Percentiles rank a stretch among this genome's conserved stretches.
Conservation (phyloP, 2,113 vertebrate species). For the Nothobranchius kuhntae region DNA sequence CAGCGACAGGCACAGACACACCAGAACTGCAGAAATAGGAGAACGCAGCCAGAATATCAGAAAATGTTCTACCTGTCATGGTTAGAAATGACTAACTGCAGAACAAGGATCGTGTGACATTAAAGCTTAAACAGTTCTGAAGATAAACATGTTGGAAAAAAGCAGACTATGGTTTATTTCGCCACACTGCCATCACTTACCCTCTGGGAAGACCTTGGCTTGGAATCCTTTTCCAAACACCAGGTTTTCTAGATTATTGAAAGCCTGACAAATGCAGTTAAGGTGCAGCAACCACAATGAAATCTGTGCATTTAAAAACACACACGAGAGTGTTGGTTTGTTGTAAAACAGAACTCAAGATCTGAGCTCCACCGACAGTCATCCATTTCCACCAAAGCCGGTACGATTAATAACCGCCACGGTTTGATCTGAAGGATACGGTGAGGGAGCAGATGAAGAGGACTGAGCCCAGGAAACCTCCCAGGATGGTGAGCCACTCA, state of each 20-base stretch:
- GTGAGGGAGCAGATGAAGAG: slow-evolving; percentile 96
- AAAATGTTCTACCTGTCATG: background rate
- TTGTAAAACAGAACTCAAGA: too few species aligned
- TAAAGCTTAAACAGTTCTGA: background rate
- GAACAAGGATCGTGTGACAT: too few species aligned
- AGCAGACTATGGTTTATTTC: too few species aligned
- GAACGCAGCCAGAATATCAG: background rate
- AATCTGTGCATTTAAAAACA: too few species aligned
- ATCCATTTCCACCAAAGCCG: too few species aligned
- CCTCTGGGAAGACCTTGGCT: slow-evolving; percentile 96
- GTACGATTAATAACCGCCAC: too few species aligned
- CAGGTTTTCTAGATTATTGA: slow-evolving; percentile 95
- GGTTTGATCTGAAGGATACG: slow-evolving; percentile 82
- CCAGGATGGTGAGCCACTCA: slow-evolving; percentile 95
- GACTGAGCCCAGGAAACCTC: slow-evolving; percentile 90
- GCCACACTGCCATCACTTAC: slow-evolving; percentile 77
- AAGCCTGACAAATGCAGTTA: slow-evolving; percentile 84
- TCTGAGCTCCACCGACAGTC: too few species aligned
- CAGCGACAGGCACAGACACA: slow-evolving; percentile 88
- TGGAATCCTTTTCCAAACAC: slow-evolving; percentile 98
- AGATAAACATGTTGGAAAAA: background rate
- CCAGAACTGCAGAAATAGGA: slow-evolving; percentile 77
- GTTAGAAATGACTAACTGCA: background rate
- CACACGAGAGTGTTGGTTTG: too few species aligned
- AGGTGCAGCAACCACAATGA: slow-evolving; percentile 43